Base-by-base conservation (phyloP, 2,113 vertebrate genomes). In the Camelus dromedarius region DNA sequence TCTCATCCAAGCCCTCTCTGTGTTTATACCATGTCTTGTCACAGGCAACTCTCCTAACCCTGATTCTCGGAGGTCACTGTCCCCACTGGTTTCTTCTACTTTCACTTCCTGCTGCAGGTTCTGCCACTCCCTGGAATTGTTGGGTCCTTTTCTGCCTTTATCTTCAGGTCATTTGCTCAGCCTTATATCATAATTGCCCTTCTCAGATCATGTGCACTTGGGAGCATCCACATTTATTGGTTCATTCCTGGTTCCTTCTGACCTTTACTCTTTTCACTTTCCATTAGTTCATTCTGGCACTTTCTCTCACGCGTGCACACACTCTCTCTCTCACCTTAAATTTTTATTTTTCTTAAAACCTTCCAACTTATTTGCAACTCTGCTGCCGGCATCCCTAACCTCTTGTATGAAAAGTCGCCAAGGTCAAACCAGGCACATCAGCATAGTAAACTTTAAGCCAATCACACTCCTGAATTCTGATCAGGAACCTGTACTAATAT, bases 261-360 rank as follows among this genome's bases (percentile, higher is more conserved):
- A 22, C 4, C 38, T 46, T 18, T 60, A 26, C 6, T 86, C 86
- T 35, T 79, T 54, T 86, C 64, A 50, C 18, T 93, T 72, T 24
- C 38, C 48, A 82, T 58, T 19, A 12, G 9, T 28, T 91, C 70
- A 73, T 30, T 19, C 8, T 62, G 14, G 38, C 28, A 11, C 32
- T 64, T 8, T 18, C 30, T n/a, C 46, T 35, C 52, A 42, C 38
- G 4, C 38, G 38, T 42, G 38, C 38, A 42, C 38, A 38, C 38
- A 42, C 38, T 50, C 24, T 15, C 12, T 72, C 18, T 69, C 56
- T 62, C 38, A n/a, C 75, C 16, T 62, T 10, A 15, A 22, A 58
- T 87, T 77, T 52, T 64, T 73, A 83, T 87, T 66, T 83, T 88
- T 67, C 54, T 48, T 48, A 67, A 91, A 85, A 88, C 22, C 69